Base-by-base conservation (phyloP, 2,888 invertebrate genomes). In the Drosophila hawaiiensis region DNA sequence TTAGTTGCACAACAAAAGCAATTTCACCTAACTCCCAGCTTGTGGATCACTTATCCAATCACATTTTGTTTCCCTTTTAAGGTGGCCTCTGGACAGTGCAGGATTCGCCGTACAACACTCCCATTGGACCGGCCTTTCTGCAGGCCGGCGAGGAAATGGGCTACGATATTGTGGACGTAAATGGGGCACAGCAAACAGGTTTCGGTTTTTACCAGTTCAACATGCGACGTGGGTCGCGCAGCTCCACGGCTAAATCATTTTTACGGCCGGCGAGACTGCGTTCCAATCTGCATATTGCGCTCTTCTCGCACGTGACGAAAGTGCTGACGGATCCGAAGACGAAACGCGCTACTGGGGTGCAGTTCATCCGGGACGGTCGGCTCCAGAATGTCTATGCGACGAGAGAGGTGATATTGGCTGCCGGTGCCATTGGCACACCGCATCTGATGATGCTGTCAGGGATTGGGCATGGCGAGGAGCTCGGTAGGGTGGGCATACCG, bases 111-210 rank as follows among this genome's bases (percentile, higher is more conserved):
- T 93, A 93, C 71, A 93, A 93, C 22, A 97, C 97, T 0, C 98
- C 98, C 0, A 93, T 98, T 43, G 97, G 97, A 0, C 95, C 96
- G 0, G 97, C 97, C 0, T 97, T 98, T 85, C 93, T 98, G 1
- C 97, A 98, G 94, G 98, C 97, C 0, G 98, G 97, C n/a, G 96
- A 97, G 92, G 98, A 98, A 93, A 97, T 97, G 96, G 98, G 98
- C 31, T 98, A 98, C 93, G 97, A 97, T 67, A 95, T 97, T 65
- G 92, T 96, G 1, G 98, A 98, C 93, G 95, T 97, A 0, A 98
- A 98, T 91, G 98, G 97, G 0, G 96, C 95, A 0, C 95, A 97
- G 84, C 98, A 98, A 92, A 97, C 98, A 0, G 98, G 97, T 10
- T 97, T 97, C 91, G 96, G 96, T 2, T 96, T 97, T 91, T 98